Evolutionary conservation across 1,140 invertebrate species (phyloP).

Genomic region (Oryzaephilus surinamensis): DNA sequence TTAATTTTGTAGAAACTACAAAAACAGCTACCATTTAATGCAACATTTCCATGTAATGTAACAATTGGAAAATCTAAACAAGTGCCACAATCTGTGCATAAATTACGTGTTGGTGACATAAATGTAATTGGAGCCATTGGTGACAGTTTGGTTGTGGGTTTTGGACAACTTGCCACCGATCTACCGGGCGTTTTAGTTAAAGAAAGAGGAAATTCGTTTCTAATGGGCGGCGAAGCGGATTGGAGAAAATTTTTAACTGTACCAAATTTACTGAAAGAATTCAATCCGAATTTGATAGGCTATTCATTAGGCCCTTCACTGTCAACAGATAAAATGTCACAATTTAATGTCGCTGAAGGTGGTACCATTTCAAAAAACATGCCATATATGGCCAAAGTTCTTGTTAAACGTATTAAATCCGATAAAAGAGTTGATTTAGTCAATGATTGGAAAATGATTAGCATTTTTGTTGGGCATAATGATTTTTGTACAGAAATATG

Average conservation of each 20-base stretch:
- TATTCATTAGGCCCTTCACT: slow-evolving; percentile 60
- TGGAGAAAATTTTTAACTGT: slow-evolving; percentile 59
- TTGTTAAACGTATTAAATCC: slow-evolving; percentile 58
- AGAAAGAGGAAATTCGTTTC: slow-evolving; percentile 36
- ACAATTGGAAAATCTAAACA: slow-evolving; percentile 10
- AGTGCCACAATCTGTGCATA: slow-evolving; percentile 43
- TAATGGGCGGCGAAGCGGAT: slow-evolving; percentile 47
- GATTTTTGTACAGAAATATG: slow-evolving; percentile 73
- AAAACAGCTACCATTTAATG: no score
- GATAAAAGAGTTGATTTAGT: slow-evolving; percentile 51
- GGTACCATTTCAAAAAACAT: slow-evolving; percentile 61
- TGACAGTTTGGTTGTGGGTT: slow-evolving; percentile 53
- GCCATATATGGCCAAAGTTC: slow-evolving; percentile 30
- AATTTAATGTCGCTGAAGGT: slow-evolving; percentile 58
- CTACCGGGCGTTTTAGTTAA: slow-evolving; percentile 34
- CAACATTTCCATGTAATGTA: slow-evolving; percentile 14
- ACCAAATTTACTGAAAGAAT: slow-evolving; percentile 63
- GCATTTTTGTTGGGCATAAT: slow-evolving; percentile 79
- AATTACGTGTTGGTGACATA: slow-evolving; percentile 53
- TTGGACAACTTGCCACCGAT: slow-evolving; percentile 21
- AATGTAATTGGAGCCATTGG: slow-evolving; percentile 59
- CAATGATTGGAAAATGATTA: slow-evolving; percentile 65
- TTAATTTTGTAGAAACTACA: no score
- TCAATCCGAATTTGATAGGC: slow-evolving; percentile 54
- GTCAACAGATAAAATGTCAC: slow-evolving; percentile 51